Base-by-base conservation (phyloP, 2,797 vertebrate species). In the Limosa lapponica region DNA sequence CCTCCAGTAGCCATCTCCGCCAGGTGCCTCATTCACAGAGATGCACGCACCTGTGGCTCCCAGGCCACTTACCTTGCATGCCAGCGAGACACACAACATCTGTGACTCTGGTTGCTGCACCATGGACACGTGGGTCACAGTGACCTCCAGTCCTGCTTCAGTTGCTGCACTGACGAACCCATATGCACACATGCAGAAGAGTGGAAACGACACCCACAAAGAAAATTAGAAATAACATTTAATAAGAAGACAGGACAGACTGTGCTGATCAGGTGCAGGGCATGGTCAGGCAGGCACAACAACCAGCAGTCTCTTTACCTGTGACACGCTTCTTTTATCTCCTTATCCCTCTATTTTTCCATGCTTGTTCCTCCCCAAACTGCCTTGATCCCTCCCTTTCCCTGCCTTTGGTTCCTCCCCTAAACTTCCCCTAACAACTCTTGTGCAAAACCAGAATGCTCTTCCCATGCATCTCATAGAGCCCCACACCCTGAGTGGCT, bases 1-100 rank as follows among this genome's bases (percentile, higher is more conserved):
- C 16, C 22, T 80, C 28, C 48, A 34, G 16, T 43, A 37, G 49
- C 30, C 43, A 12, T 30, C 36, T 28, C 34, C 0, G 3, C 24
- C 24, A 6, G 9, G 25, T 36, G 30, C 22, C 37, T 87, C 28
- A 20, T 14, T 46, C 30, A 36, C 30, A 46, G 14, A 51, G 44
- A 24, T 3, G 3, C 6, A 5, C 0, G 2, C 7, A 19, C 16
- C 12, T 1, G 1, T 48, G 46, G 55, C 19, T 75, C 17, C 64
- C 25, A 37, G 24, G 24, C 27, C 41, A 6, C n/a, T 54, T n/a
- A 30, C 28, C 30, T 11, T 23, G 22, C 4, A 0, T 55, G 37
- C n/a, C 24, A 9, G 4, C 22, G 14, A 57, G 43, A 39, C 7
- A 7, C 11, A 28, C 46, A 32, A 12, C 12, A 28, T 10, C 57